A percentile compares a stretch with the other conserved stretches of the same genome.
Conservation (phyloP, 2,113 vertebrate species). For the Phasianus colchicus region DNA sequence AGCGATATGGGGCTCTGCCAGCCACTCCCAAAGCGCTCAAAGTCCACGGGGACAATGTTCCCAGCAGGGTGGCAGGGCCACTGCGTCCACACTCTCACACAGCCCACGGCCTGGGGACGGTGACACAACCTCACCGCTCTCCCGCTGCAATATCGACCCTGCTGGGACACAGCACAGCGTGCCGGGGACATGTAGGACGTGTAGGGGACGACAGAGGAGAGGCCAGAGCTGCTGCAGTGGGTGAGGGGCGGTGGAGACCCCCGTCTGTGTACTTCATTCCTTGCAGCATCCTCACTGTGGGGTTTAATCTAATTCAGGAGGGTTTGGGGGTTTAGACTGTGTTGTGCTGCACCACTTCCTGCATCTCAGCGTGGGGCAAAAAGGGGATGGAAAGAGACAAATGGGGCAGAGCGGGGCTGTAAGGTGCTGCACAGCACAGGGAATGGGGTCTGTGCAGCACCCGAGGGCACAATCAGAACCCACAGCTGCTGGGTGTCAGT, state of each 20-base stretch:
- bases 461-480: not conserved
- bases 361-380: not conserved
- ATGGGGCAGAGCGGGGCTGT: not conserved
- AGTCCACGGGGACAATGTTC: conserved; percentile 7
- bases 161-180: not conserved
- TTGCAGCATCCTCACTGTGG: not conserved
- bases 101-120: not conserved
- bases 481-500: conserved; percentile 36
- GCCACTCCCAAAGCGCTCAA: not conserved
- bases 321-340: not conserved
- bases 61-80: not conserved
- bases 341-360: not conserved
- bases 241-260: accelerated
- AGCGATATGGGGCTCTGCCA: not conserved
- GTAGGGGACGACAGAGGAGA: not conserved
- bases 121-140: not conserved
- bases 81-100: not conserved
- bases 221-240: not conserved
- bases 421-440: accelerated
- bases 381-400: not conserved
- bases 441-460: not conserved
- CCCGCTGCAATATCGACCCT: conserved; percentile 34
- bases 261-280: not conserved
- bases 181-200: not conserved
- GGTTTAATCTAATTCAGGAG: not conserved